Conservation (phyloP, 2,797 vertebrate genomes). For the Etheostoma nigrum region DNA sequence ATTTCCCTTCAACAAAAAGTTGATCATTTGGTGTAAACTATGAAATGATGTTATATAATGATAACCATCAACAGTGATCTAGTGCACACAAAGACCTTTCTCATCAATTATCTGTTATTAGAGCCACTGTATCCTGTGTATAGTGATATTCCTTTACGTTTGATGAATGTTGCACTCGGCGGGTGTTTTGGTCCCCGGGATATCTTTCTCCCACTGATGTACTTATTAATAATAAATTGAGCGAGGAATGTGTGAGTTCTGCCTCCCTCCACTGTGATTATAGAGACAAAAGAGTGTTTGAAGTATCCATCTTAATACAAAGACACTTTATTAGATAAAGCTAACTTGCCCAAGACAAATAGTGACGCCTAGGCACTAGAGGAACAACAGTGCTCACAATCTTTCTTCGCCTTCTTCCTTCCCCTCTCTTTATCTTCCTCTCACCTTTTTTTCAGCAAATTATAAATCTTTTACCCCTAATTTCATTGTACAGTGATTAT, state of each 20-base stretch:
- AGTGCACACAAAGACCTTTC: conserved; percentile 81
- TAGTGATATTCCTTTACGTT: conserved; percentile 87
- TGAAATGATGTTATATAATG: conserved; percentile 82
- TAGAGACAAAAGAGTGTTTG: conserved; percentile 87
- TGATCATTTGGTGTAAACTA: conserved; percentile 75
- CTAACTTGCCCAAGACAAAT: conserved; percentile 88
- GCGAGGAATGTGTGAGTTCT: conserved; percentile 87
- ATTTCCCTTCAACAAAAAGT: conserved; percentile 72
- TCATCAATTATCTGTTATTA: conserved; percentile 88
- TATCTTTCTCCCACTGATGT: conserved; percentile 88
- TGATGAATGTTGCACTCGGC: conserved; percentile 87
- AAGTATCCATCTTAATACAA: conserved; percentile 89
- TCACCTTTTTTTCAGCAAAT: conserved; percentile 50
- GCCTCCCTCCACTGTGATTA: conserved; percentile 87
- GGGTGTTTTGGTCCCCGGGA: conserved; percentile 86
- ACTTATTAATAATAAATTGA: conserved; percentile 92
- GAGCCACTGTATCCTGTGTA: conserved; percentile 87
- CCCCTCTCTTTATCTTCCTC: conserved; percentile 59
- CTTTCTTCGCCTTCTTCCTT: conserved; percentile 40
- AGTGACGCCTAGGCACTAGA: conserved; percentile 68
- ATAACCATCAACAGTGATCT: conserved; percentile 80
- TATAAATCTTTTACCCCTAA: conserved; percentile 25
- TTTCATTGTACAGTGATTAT: conserved; percentile 41
- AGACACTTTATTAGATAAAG: conserved; percentile 90
- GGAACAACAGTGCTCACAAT: conserved; percentile 69